Conservation (phyloP, 2,113 vertebrate genomes). For the Ochotona princeps region DNA sequence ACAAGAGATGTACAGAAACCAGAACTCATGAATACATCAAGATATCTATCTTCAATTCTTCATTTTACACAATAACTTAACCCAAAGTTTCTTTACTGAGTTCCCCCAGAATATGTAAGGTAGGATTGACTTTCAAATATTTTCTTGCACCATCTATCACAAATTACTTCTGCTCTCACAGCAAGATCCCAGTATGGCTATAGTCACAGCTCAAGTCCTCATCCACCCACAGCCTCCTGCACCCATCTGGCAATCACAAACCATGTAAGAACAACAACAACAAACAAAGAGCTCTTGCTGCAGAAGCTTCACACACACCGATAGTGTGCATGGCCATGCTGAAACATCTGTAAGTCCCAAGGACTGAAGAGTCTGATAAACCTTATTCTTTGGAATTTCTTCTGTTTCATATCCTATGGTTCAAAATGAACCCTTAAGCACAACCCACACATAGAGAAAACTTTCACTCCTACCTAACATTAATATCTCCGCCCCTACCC, state of each 20-base stretch:
- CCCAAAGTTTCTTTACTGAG: not conserved
- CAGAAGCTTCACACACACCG: not conserved
- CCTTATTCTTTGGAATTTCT: not conserved
- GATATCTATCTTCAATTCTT: conserved; percentile 29
- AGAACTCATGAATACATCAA: not conserved
- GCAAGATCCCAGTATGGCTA: not conserved
- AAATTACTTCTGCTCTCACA: not conserved
- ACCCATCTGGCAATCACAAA: not conserved
- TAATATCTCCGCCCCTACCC: not conserved
- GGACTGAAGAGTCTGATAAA: not conserved
- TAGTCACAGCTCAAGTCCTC: not conserved
- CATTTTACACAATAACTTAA: not conserved
- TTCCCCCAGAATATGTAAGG: not conserved
- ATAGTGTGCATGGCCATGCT: not conserved
- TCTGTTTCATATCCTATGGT: not conserved
- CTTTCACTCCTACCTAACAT: not conserved
- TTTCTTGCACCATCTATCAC: not conserved
- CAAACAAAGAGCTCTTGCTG: not conserved
- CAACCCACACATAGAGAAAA: not conserved
- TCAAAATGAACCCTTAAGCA: not conserved
- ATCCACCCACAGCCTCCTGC: not conserved
- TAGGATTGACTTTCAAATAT: not conserved
- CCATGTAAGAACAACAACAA: not conserved
- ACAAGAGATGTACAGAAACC: not conserved
- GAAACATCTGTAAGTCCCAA: not conserved